Percentiles rank a stretch among this genome's conserved stretches.
Conservation (phyloP, 53 echinoderm and acorn worm species). For the Stichopus horrens region DNA sequence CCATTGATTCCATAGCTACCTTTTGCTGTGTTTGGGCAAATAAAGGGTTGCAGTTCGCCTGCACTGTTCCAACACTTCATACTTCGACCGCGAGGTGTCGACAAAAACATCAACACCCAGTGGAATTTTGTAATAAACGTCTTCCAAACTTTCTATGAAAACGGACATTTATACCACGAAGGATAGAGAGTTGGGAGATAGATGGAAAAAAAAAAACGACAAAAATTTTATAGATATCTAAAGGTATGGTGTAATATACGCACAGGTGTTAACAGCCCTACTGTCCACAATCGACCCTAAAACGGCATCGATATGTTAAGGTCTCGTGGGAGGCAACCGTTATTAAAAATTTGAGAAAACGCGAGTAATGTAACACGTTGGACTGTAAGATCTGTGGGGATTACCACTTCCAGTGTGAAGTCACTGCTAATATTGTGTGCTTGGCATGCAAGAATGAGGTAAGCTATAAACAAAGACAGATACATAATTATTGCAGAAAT, state of each 20-base stretch:
- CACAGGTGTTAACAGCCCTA: background rate
- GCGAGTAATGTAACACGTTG: background rate
- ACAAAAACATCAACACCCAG: background rate
- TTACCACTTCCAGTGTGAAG: constrained; percentile 7
- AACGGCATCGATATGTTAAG: background rate
- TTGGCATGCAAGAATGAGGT: background rate
- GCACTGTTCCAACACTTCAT: constrained; percentile 17
- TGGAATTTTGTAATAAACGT: constrained; percentile 1
- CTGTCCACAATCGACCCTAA: background rate
- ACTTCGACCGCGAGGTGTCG: too few relatives aligned
- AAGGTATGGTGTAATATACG: background rate
- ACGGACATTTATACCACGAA: background rate
- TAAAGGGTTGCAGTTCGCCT: background rate
- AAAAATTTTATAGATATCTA: background rate
- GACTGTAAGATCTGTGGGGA: constrained; percentile 18
- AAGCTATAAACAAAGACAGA: background rate
- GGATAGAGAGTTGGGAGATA: background rate
- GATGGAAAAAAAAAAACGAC: too few relatives aligned
- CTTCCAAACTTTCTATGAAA: background rate
- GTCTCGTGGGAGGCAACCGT: background rate
- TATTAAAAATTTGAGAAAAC: constrained; percentile 24
- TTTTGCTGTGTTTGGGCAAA: too few relatives aligned
- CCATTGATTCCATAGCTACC: too few relatives aligned
- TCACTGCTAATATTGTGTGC: background rate
- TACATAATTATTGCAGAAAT: background rate